Evolutionary conservation across 23 tunicate genomes (phyloP).

Genomic region (Corella eumyota): DNA sequence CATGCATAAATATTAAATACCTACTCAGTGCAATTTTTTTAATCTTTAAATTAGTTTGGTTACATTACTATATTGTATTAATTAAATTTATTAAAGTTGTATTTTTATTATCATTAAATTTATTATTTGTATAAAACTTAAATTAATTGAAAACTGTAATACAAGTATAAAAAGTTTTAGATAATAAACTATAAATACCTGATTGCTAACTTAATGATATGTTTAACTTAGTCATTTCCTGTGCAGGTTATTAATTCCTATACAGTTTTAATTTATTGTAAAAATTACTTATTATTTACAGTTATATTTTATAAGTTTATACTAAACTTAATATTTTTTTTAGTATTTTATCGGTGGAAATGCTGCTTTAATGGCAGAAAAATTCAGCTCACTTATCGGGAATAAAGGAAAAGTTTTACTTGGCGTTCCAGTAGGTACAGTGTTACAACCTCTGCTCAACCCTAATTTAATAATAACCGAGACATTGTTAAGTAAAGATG

Average conservation of each 20-base stretch:
- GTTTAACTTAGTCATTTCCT: neutral
- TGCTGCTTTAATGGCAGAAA: conserved; percentile 92
- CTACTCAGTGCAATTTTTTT: too few species aligned
- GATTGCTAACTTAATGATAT: conserved; percentile 1
- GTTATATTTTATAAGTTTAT: neutral
- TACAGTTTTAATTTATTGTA: neutral
- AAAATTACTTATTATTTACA: neutral
- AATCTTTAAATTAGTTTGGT: too few species aligned
- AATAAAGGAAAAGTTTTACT: conserved; percentile 32
- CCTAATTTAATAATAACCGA: conserved; percentile 15
- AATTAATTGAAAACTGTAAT: too few species aligned
- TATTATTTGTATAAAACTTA: too few species aligned
- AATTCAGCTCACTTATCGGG: conserved; percentile 14
- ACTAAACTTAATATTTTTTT: neutral
- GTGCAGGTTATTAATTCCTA: neutral
- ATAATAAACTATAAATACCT: too few species aligned
- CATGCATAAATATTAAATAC: too few species aligned
- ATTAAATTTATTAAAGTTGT: too few species aligned
- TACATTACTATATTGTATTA: too few species aligned
- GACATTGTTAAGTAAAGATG: conserved; percentile 13
- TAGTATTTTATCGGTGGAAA: conserved; percentile 88
- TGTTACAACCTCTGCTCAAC: conserved; percentile 35
- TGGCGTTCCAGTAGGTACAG: conserved; percentile 76
- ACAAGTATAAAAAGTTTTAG: too few species aligned
- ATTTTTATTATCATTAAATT: too few species aligned